Conservation (phyloP, 2,888 invertebrate species). For the Drosophila mimica region DNA sequence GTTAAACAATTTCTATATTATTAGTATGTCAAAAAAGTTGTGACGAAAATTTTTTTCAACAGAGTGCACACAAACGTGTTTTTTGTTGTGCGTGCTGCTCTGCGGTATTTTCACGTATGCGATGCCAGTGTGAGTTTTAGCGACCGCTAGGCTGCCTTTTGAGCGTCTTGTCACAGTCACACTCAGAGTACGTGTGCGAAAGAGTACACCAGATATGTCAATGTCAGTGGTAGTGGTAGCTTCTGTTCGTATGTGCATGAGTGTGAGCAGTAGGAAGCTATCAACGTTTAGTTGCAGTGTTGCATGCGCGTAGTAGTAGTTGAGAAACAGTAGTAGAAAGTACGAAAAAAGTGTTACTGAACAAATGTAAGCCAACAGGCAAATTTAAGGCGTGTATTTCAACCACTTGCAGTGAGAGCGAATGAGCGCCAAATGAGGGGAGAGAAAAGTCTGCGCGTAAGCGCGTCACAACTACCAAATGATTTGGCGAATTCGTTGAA, state of each 20-base stretch:
- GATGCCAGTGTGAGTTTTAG: slow-evolving; percentile 57
- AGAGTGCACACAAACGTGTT: slow-evolving; percentile 65
- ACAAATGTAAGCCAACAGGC: slow-evolving; percentile 38
- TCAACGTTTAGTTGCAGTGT: slow-evolving; percentile 64
- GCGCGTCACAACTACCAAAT: slow-evolving; percentile 34
- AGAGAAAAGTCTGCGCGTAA: slow-evolving; percentile 13
- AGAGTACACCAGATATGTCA: slow-evolving; percentile 66
- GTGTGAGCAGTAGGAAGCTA: slow-evolving; percentile 50
- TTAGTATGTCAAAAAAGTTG: slow-evolving; percentile 52
- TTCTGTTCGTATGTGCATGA: slow-evolving; percentile 26
- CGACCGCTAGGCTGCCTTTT: slow-evolving; percentile 69
- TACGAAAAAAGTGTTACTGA: slow-evolving; percentile 18
- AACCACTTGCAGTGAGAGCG: slow-evolving; percentile 55
- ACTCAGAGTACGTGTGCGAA: slow-evolving; percentile 47
- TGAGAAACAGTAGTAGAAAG: slow-evolving; percentile 60
- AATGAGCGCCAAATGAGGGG: slow-evolving; percentile 9
- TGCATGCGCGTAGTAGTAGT: slow-evolving; percentile 56
- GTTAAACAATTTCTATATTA: slow-evolving; percentile 65
- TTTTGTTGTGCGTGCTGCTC: slow-evolving; percentile 67
- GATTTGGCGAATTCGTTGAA: slow-evolving; percentile 15
- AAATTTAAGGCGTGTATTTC: slow-evolving; percentile 60
- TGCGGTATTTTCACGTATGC: slow-evolving; percentile 69
- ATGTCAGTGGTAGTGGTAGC: slow-evolving; percentile 73
- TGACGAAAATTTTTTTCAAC: slow-evolving; percentile 56
- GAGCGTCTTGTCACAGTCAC: slow-evolving; percentile 58